Evolutionary conservation across 2,113 vertebrate species (phyloP), one percentile per base, ranked within the genome.

Genomic region (Ailuropoda melanoleuca): DNA sequence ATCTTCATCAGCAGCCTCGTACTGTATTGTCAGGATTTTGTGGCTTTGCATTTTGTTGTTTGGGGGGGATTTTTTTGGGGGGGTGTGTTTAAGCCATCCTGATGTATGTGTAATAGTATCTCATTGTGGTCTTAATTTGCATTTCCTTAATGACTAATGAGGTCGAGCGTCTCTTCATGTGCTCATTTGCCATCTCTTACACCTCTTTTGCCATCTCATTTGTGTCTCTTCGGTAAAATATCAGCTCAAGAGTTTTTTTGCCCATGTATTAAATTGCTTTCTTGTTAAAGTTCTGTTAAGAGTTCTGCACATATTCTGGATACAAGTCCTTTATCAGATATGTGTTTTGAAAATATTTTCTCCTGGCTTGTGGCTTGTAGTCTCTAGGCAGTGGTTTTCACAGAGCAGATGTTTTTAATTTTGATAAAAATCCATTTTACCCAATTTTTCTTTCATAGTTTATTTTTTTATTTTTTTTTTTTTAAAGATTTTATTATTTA

Each of bases 371-470:
- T 95, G 87, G 83, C 92, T 94, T 60, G 34, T 62, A 48, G 46
- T 87, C 95, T 56, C 68, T 95, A 80, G 89, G 90, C 92, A 64
- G 26, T 88, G 62, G 24, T 95, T 97, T 96, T 90, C 78, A 95
- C 91, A 95, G 87, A 80, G 74, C 78, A 96, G 86, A 80, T 96
- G 78, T 90, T 95, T 96, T 91, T 84, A 78, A 96, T 97, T 98
- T 92, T 68, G 64, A 95, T 93, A 89, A 97, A 95, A 95, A 96
- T 87, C 58, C 85, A 93, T 66, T 70, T 91, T 93, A 90, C 48
- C 83, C 92, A 90, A 37, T 78, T 88, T 78, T 96, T 75, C 75
- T 29, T 81, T 87, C 58, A 88, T 26, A 77, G 81, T 83, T 84
- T 48, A 72, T n/a, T n/a, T n/a, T n/a, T n/a, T n/a, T n/a, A n/a